Percentiles rank a stretch among this genome's conserved stretches.
phyloP scores from a whole-genome alignment of 2,888 invertebrate genomes.

The Drosophila mettleri region DNA sequence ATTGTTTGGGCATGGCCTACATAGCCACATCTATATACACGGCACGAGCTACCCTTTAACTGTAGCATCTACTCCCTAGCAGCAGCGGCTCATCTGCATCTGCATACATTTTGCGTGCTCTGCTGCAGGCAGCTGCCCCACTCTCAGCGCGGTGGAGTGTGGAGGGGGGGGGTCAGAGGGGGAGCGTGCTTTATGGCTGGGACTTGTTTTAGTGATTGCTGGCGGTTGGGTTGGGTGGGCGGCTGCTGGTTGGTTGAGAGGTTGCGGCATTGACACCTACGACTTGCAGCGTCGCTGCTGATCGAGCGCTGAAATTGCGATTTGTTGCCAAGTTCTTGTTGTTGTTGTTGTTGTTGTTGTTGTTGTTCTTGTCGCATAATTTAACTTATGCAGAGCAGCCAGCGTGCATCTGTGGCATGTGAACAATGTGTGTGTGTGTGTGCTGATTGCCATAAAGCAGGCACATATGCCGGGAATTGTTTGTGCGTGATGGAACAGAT shows the following conservation, averaged over 20 bases:
- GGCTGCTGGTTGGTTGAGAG: constrained; percentile 17
- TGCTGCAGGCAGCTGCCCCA: constrained; percentile 40
- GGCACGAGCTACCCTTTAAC: constrained; percentile 5
- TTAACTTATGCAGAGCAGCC: constrained; percentile 56
- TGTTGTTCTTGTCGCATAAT: constrained; percentile 60
- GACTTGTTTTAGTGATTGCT: constrained; percentile 18
- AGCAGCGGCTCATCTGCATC: constrained; percentile 38
- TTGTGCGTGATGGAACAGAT: constrained; percentile 49
- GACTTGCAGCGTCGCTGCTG: constrained; percentile 42
- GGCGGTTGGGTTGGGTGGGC: not conserved
- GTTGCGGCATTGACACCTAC: constrained; percentile 44
- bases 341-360: constrained; percentile 48
- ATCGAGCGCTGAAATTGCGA: constrained; percentile 59
- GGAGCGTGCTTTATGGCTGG: not conserved
- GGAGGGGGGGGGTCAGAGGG: not conserved
- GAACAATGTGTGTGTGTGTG: constrained; percentile 14
- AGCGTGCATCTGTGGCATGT: constrained; percentile 15
- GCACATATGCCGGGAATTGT: constrained; percentile 60
- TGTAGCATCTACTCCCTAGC: not conserved
- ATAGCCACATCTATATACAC: constrained; percentile 41
- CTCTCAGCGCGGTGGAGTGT: not conserved
- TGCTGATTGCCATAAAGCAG: constrained; percentile 71
- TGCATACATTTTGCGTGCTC: constrained; percentile 45
- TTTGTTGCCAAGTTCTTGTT: constrained; percentile 34
- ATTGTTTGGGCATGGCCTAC: constrained; percentile 54